Evolutionary conservation across 2,113 vertebrate species (phyloP).

Genomic region (Varanus salvator): DNA sequence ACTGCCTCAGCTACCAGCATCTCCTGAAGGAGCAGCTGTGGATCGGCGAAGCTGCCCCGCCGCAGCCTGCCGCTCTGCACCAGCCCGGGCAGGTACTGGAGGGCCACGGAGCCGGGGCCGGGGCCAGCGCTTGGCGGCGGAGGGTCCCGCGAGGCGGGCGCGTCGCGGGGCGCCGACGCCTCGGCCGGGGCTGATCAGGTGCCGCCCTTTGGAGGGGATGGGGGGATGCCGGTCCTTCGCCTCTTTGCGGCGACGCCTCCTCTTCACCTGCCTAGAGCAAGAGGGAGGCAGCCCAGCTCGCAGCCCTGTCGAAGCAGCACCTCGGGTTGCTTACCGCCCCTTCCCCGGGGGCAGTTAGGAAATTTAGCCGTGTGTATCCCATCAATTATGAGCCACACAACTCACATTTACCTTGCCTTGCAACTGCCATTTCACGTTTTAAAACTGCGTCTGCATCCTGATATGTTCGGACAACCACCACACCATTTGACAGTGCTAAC

Average conservation of each 20-base stretch:
- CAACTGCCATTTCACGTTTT: too few species aligned
- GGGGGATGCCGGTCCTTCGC: not conserved
- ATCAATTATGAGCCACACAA: too few species aligned
- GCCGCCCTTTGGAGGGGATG: not conserved
- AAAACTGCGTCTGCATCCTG: too few species aligned
- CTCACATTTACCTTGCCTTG: too few species aligned
- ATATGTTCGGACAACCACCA: too few species aligned
- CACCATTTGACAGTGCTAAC: too few species aligned
- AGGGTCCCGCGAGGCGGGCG: not conserved
- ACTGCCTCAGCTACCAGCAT: slow-evolving; percentile 89
- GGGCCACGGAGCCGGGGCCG: not conserved
- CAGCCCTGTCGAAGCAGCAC: not conserved
- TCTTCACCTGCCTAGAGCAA: not conserved
- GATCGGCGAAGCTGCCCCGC: slow-evolving; percentile 76
- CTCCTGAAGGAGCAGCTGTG: slow-evolving; percentile 86
- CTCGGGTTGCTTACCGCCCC: not conserved
- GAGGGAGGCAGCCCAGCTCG: not conserved
- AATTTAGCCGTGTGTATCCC: too few species aligned
- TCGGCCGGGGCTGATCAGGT: not conserved
- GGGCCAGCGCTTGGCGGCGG: not conserved
- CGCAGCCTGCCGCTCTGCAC: slow-evolving; percentile 34
- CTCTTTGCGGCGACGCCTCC: not conserved
- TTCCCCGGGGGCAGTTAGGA: not conserved
- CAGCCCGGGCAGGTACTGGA: not conserved
- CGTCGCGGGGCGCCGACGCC: not conserved